phyloP scores from a whole-genome alignment of 2,888 invertebrate genomes.

The Chydorus sphaericus region DNA sequence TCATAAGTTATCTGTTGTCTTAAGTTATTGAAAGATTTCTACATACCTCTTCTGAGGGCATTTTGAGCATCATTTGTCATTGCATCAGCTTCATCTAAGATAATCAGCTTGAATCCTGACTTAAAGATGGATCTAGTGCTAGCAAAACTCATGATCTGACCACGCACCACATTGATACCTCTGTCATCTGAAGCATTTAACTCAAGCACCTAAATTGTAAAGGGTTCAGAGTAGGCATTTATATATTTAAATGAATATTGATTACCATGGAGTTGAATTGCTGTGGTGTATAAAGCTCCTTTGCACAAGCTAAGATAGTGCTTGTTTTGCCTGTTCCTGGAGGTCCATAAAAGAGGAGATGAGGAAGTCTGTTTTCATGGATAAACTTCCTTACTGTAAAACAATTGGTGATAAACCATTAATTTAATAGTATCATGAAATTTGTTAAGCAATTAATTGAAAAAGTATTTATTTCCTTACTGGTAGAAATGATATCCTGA shows the following conservation, averaged over 20 bases:
- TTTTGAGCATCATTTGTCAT: slow-evolving; percentile 99
- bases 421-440: not conserved
- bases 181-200: slow-evolving; percentile 97
- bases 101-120: slow-evolving; percentile 84
- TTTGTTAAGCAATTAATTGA: not conserved
- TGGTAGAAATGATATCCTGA: slow-evolving; percentile 88
- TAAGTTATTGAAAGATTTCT: not conserved
- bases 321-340: slow-evolving; percentile 98
- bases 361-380: slow-evolving; percentile 74
- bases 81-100: slow-evolving; percentile 96
- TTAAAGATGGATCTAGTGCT: slow-evolving; percentile 90
- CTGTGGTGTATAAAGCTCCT: slow-evolving; percentile 70
- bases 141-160: slow-evolving; percentile 88
- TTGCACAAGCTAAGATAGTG: slow-evolving; percentile 90
- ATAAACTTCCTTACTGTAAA: slow-evolving; percentile 52
- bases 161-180: slow-evolving; percentile 87
- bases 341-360: slow-evolving; percentile 92
- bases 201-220: slow-evolving; percentile 56
- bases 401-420: not conserved
- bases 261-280: slow-evolving; percentile 88
- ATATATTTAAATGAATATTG: not conserved
- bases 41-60: slow-evolving; percentile 77
- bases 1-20: not conserved
- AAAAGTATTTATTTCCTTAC: too few species aligned
- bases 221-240: slow-evolving; percentile 17